A percentile compares a stretch with the other conserved stretches of the same genome.
These are phyloP conservation scores for Benitochromis conjunctus DNA, from an alignment of 2,113 vertebrate species.

Conservation along the genomic window DNA sequence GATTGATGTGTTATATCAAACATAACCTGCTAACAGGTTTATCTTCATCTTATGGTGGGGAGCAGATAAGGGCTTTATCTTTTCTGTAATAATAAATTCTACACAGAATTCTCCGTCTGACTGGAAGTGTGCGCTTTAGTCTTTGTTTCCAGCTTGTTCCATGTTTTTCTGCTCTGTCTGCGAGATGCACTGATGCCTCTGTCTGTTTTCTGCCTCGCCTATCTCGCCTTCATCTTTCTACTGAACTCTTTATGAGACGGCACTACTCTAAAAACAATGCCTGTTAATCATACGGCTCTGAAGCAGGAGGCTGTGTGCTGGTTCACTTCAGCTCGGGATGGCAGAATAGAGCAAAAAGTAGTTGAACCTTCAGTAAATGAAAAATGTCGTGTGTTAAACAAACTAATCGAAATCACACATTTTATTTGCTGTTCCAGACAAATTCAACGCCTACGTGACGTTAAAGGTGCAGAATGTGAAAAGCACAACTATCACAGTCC, in stretches of 20 bases:
- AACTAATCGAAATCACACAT: background rate
- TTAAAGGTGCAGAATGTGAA: conserved; percentile 98
- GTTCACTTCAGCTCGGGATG: rapidly evolving
- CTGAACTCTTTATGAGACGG: background rate
- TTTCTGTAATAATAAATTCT: background rate
- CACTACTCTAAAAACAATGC: background rate
- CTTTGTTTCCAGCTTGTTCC: background rate
- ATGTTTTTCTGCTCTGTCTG: background rate
- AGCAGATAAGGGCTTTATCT: background rate
- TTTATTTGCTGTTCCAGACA: conserved; percentile 75
- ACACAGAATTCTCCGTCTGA: background rate
- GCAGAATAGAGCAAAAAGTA: background rate
- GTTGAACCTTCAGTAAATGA: background rate
- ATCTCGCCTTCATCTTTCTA: background rate
- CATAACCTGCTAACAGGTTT: background rate
- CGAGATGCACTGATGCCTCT: background rate
- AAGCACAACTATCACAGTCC: conserved; percentile 88
- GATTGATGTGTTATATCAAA: background rate
- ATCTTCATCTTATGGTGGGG: background rate
- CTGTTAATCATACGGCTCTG: background rate
- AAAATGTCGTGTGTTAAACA: background rate
- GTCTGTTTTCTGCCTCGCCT: background rate
- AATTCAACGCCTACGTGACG: conserved; percentile 93
- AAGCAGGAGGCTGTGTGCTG: background rate
- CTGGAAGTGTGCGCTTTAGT: background rate